Base-by-base conservation (phyloP, 2,888 invertebrate species). In the Pyrocoelia pectoralis region DNA sequence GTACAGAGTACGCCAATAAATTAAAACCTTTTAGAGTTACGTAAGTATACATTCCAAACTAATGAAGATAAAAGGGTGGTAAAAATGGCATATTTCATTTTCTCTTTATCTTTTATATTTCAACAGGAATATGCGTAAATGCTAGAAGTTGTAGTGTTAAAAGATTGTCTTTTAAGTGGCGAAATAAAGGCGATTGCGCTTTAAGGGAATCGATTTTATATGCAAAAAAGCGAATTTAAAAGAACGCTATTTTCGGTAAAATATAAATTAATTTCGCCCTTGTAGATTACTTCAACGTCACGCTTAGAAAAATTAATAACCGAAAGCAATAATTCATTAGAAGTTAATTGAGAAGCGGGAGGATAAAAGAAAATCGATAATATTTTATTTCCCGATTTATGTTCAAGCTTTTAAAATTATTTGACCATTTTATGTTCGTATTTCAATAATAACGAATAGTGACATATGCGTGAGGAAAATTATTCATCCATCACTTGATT, bases 261-360 rank as follows among this genome's bases (percentile, higher is more conserved):
- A 33, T 2, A 33, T 8, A 33, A 33, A 33, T 33, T 33, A 33
- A 33, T 33, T 33, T 33, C n/a, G 2, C 33, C 33, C 10, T 33
- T 33, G 33, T 33, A 33, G 33, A 33, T 33, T 33, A 33, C n/a
- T 33, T 33, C 33, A 33, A 33, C 33, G 33, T 33, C 33, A 33
- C 33, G 33, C 33, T 33, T 33, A 33, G 33, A 33, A 24, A 24
- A 33, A 33, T 33, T 33, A 33, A 33, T 33, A 33, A 33, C 33
- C 8, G 33, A n/a, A 33, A 33, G 33, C 33, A 33, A 33, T 33
- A 33, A n/a, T 33, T 33, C 33, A 33, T 33, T 33, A 33, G 33
- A 33, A 33, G 33, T 33, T 33, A 33, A 33, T 33, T 33, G 33
- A 33, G 33, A 33, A 33, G 8, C 33, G 9, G 33, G 33, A 33